Evolutionary conservation across 1,140 invertebrate species (phyloP).

Genomic region (Meloidogyne floridensis): DNA sequence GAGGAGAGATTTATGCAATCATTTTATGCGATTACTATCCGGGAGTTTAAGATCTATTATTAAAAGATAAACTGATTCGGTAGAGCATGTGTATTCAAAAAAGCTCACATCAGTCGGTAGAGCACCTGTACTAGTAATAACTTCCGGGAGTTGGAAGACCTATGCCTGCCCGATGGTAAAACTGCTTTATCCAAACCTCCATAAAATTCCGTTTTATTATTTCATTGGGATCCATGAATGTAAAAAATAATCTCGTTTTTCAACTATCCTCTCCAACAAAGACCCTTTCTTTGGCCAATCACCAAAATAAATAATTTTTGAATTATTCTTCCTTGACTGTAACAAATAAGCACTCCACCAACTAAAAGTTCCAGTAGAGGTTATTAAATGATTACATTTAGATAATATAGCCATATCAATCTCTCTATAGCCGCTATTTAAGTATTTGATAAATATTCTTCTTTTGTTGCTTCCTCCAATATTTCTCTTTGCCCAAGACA

Average conservation of each 20-base stretch:
- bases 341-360: constrained; percentile 61
- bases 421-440: constrained; percentile 35
- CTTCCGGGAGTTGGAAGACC: too few species aligned
- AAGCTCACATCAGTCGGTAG: too few species aligned
- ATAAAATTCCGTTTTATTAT: too few species aligned
- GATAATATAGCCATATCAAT: constrained; percentile 59
- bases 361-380: constrained; percentile 61
- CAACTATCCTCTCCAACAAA: constrained; percentile 34
- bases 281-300: constrained; percentile 46
- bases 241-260: constrained; percentile 42
- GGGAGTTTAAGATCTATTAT: too few species aligned
- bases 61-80: too few species aligned
- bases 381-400: constrained; percentile 60
- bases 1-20: too few species aligned
- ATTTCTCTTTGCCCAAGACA: constrained; percentile 37
- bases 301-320: constrained; percentile 45
- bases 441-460: neutral
- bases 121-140: too few species aligned
- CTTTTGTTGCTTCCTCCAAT: constrained; percentile 11
- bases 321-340: constrained; percentile 39
- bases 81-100: too few species aligned
- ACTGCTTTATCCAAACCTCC: too few species aligned
- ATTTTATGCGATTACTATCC: too few species aligned
- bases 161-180: too few species aligned
- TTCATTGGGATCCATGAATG: constrained; percentile 33